Conservation (phyloP, 2,888 invertebrate genomes). For the Hypsopygia costalis region DNA sequence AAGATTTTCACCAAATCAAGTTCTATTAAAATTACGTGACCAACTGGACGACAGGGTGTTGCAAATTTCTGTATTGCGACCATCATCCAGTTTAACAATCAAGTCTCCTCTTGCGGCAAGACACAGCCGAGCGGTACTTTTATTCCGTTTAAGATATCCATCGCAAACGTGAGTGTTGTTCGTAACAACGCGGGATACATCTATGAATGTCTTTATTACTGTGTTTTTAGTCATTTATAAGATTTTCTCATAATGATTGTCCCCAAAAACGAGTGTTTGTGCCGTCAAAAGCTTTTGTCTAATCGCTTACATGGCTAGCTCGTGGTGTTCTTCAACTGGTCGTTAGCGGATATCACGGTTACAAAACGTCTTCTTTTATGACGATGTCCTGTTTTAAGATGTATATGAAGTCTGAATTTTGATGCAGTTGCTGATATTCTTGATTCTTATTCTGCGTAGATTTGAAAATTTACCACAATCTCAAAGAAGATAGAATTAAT, state of each 20-base stretch:
- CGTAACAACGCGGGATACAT: conserved; percentile 72
- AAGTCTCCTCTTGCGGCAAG: conserved; percentile 62
- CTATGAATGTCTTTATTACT: conserved; percentile 80
- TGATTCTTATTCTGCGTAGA: neutral
- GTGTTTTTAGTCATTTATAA: conserved; percentile 75
- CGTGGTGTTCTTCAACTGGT: conserved; percentile 7
- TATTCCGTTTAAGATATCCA: conserved; percentile 73
- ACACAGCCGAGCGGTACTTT: conserved; percentile 73
- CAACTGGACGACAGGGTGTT: conserved; percentile 16
- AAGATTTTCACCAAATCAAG: no score
- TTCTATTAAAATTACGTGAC: neutral
- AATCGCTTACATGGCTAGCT: conserved; percentile 62
- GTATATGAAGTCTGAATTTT: neutral
- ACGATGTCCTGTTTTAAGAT: conserved; percentile 16
- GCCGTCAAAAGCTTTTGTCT: conserved; percentile 77
- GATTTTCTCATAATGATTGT: conserved; percentile 81
- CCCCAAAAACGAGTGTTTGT: conserved; percentile 72
- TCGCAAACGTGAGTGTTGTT: conserved; percentile 77
- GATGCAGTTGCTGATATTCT: neutral
- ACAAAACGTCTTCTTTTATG: conserved; percentile 7
- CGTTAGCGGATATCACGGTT: conserved; percentile 20
- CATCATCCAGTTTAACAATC: conserved; percentile 47
- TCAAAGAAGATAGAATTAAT: no score
- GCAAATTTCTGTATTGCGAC: conserved; percentile 19
- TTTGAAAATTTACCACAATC: no score